Evolutionary conservation across 92 coral and sea anemone species (phyloP), one percentile per base, ranked within the genome.

Genomic region (Bergia sp.): DNA sequence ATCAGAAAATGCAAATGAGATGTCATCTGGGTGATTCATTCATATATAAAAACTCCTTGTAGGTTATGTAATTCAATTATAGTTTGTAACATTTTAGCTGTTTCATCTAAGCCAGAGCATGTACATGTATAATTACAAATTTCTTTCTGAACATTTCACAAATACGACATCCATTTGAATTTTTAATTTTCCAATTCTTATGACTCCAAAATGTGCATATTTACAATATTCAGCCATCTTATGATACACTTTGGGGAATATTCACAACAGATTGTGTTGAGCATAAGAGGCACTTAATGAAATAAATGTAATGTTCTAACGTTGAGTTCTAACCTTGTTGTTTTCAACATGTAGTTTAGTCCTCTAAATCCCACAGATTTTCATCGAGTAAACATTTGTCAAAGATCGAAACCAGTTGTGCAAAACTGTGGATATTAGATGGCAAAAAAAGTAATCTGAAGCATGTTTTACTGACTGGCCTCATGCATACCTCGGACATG

Each of bases 351-450:
- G 37, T 69, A 69, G 4, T 18, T 69, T 69, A 69, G 37, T 69
- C 74, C 36, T 69, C 5, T 69, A 69, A 69, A 69, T 69, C 74
- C 88, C 88, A 85, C n/a, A 85, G 55, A 21, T 37, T 37, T 18
- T 39, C 65, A 58, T 85, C 88, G 11, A 65, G 88, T 13, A 85
- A 67, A 73, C 88, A 85, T 47, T 72, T 67, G 58, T 85, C 88
- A 37, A 85, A 67, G 37, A 85, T 69, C 16, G 88, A 37, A 10
- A 23, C 65, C 41, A 85, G 88, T 37, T 41, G 40, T 85, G 81
- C 88, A 85, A 85, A 85, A 45, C 80, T 85, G 80, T 85, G 79
- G 15, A 85, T 49, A 73, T 85, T 72, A 37, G 88, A 69, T 90
- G 29, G 85, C 64, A 69, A 69, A 69, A 8, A 69, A 69, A 69